phyloP scores from a whole-genome alignment of 2,113 vertebrate genomes.

The Myiozetetes cayanensis region DNA sequence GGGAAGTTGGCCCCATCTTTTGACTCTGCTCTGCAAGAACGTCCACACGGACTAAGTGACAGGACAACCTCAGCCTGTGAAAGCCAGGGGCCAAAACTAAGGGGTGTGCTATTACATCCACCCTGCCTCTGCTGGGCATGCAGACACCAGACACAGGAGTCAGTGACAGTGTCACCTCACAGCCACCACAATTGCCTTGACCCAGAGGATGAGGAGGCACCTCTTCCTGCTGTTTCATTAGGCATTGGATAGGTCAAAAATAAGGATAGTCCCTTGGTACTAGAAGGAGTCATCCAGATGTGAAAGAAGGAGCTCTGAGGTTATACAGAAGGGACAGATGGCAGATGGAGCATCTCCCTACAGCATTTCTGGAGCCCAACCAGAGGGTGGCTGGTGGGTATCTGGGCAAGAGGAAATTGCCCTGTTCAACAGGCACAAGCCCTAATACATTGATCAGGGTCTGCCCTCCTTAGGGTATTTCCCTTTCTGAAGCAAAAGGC shows the following conservation, averaged over 20 bases:
- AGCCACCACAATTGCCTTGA: background rate
- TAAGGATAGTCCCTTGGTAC: background rate
- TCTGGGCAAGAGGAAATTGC: background rate
- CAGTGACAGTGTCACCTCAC: background rate
- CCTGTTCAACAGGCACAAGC: background rate
- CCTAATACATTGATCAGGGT: accelerated
- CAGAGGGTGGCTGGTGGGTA: background rate
- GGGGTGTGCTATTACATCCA: accelerated
- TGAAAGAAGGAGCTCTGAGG: background rate
- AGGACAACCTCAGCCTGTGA: background rate
- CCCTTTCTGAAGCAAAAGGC: background rate
- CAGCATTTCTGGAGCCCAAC: background rate
- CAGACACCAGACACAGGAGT: background rate
- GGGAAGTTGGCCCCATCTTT: background rate
- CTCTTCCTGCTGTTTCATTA: background rate
- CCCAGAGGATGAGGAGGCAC: background rate
- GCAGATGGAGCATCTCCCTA: background rate
- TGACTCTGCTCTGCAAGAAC: background rate
- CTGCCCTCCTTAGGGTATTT: background rate
- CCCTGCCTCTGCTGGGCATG: background rate
- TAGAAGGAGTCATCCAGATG: background rate
- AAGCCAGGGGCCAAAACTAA: background rate
- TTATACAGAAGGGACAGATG: background rate
- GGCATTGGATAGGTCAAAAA: background rate
- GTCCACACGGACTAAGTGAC: background rate